Conservation (phyloP, 1,140 invertebrate genomes). For the Drosophila chauvacae region DNA sequence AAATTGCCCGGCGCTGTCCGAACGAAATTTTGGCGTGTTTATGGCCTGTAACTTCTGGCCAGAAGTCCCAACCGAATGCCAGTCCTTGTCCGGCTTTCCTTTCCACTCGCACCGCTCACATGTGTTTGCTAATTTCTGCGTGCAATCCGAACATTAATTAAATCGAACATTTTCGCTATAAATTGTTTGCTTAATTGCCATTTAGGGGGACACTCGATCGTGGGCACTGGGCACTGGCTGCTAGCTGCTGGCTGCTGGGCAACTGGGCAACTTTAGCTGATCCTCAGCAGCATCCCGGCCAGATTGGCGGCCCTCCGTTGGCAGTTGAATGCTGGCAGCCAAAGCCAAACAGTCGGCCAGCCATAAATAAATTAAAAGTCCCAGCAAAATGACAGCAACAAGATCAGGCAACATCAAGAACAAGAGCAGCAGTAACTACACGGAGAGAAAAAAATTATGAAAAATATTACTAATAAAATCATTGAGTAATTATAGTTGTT, state of each 20-base stretch:
- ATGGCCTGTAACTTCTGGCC: constrained; percentile 57
- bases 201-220: constrained; percentile 59
- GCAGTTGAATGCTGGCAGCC: constrained; percentile 62
- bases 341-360: constrained; percentile 33
- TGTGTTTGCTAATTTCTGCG: constrained; percentile 82
- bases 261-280: neutral
- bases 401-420: constrained; percentile 71
- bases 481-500: neutral
- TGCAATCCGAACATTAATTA: constrained; percentile 81
- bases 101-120: constrained; percentile 52
- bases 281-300: constrained; percentile 15
- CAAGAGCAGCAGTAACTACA: constrained; percentile 64
- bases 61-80: constrained; percentile 11
- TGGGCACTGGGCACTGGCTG: constrained; percentile 18
- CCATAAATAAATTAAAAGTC: constrained; percentile 83
- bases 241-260: constrained; percentile 3
- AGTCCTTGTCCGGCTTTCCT: neutral
- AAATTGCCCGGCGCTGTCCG: constrained; percentile 71
- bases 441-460: neutral
- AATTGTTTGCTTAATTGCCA: constrained; percentile 83
- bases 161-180: constrained; percentile 79
- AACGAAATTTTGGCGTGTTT: constrained; percentile 53
- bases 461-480: too few relatives aligned
- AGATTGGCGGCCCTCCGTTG: constrained; percentile 48
- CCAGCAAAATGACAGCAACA: constrained; percentile 78